These are phyloP conservation scores for Pristis pectinata DNA, from an alignment of 2,797 vertebrate genomes.

Conservation along the genomic window DNA sequence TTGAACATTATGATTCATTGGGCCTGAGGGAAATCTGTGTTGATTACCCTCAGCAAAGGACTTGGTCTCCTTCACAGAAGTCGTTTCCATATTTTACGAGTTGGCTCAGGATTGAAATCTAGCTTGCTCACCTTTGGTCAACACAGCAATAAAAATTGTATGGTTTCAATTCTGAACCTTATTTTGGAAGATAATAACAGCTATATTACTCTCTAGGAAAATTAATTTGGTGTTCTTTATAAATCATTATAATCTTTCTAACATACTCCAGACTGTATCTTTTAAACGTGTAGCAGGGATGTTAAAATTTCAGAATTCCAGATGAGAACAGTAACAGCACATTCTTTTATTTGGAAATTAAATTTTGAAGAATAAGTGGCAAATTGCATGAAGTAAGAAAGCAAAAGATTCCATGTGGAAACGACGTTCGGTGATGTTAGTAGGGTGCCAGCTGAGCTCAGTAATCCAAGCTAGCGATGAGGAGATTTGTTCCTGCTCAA, in stretches of 20 bases:
- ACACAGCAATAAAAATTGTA: neutral
- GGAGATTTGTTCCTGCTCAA: neutral
- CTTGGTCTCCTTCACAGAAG: neutral
- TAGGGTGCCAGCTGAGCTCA: neutral
- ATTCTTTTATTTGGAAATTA: neutral
- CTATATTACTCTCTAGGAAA: neutral
- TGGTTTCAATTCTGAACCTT: neutral
- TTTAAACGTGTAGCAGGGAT: neutral
- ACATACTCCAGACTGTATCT: neutral
- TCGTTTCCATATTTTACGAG: neutral
- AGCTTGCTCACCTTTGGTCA: neutral
- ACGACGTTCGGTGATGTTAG: neutral
- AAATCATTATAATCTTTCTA: neutral
- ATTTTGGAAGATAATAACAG: neutral
- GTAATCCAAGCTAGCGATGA: neutral
- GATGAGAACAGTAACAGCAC: neutral
- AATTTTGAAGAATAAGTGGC: neutral
- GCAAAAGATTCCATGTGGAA: neutral
- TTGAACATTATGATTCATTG: slow-evolving; percentile 13
- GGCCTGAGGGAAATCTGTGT: slow-evolving; percentile 7
- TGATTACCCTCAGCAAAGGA: neutral
- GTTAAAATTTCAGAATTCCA: neutral
- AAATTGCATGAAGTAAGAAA: neutral
- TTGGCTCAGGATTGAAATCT: neutral
- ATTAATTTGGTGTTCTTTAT: neutral